Conservation (phyloP, 2,888 invertebrate species). For the Octonoba sinensis region DNA sequence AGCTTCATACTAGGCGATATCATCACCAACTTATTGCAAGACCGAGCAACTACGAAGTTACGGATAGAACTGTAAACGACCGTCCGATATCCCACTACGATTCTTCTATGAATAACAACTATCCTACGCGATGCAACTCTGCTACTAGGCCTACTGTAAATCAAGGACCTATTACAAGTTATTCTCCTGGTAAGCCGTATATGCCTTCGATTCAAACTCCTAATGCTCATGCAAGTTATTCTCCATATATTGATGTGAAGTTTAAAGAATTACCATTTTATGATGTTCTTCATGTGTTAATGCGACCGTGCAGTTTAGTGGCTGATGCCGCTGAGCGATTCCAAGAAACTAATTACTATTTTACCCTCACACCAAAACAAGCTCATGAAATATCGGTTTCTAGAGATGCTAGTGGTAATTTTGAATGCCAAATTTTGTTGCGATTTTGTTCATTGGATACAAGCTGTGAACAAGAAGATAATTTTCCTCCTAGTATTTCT, state of each 20-base stretch:
- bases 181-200: slow-evolving; percentile 21
- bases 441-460: slow-evolving; percentile 93
- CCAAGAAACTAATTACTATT: slow-evolving; percentile 88
- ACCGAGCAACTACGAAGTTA: slow-evolving; percentile 32
- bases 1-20: slow-evolving; percentile 75
- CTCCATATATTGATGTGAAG: slow-evolving; percentile 91
- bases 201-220: slow-evolving; percentile 2
- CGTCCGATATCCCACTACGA: slow-evolving; percentile 18
- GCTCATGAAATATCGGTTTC: slow-evolving; percentile 83
- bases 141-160: slow-evolving; percentile 32
- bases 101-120: slow-evolving; percentile 30
- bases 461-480: slow-evolving; percentile 90
- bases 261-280: slow-evolving; percentile 93
- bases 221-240: slow-evolving; percentile 70
- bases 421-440: slow-evolving; percentile 84
- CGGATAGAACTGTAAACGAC: slow-evolving; percentile 17
- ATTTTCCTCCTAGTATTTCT: slow-evolving; percentile 90
- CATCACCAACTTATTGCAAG: slow-evolving; percentile 16
- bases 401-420: slow-evolving; percentile 73
- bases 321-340: slow-evolving; percentile 73
- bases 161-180: slow-evolving; percentile 25
- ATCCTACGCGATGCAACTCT: slow-evolving; percentile 22
- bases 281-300: slow-evolving; percentile 86
- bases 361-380: slow-evolving; percentile 94
- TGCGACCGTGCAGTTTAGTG: slow-evolving; percentile 84